A percentile compares a stretch with the other conserved stretches of the same genome.
Evolutionary conservation across 1,140 invertebrate genomes (phyloP).

Genomic region (Nautilus pompilius): DNA sequence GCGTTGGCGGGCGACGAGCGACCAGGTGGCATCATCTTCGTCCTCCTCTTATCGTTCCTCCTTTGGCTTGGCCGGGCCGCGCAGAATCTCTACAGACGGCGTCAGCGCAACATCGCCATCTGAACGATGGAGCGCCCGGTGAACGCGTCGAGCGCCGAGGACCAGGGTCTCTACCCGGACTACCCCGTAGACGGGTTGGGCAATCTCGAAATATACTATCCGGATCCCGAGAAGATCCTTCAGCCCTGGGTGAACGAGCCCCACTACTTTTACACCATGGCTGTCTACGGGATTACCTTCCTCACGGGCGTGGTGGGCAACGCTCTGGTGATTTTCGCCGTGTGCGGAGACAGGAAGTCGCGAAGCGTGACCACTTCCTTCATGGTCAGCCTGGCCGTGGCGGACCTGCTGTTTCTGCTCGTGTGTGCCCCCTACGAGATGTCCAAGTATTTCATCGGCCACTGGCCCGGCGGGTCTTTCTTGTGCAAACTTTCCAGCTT

Average conservation of each 20-base stretch:
- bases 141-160: no score
- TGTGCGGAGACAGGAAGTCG: conserved; percentile 78
- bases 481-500: conserved; percentile 36
- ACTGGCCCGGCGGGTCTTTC: conserved; percentile 72
- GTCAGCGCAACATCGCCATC: no score
- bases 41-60: no score
- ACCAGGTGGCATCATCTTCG: no score
- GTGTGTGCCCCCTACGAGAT: conserved; percentile 85
- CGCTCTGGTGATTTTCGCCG: conserved; percentile 78
- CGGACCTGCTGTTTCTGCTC: conserved; percentile 84
- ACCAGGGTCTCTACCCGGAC: no score
- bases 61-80: no score
- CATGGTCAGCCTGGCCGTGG: conserved; percentile 85
- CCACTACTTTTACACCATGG: conserved; percentile 47
- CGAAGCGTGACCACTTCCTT: conserved; percentile 87
- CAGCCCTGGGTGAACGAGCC: conserved; percentile 24
- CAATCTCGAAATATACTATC: no score
- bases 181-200: no score
- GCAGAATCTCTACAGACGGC: no score
- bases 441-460: conserved; percentile 81
- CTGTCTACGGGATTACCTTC: conserved; percentile 67
- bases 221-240: conserved; percentile 20
- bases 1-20: no score
- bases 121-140: no score
- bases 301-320: conserved; percentile 78